Base-by-base conservation (phyloP, 1,140 invertebrate genomes). In the Akabosia matsudoensis region DNA sequence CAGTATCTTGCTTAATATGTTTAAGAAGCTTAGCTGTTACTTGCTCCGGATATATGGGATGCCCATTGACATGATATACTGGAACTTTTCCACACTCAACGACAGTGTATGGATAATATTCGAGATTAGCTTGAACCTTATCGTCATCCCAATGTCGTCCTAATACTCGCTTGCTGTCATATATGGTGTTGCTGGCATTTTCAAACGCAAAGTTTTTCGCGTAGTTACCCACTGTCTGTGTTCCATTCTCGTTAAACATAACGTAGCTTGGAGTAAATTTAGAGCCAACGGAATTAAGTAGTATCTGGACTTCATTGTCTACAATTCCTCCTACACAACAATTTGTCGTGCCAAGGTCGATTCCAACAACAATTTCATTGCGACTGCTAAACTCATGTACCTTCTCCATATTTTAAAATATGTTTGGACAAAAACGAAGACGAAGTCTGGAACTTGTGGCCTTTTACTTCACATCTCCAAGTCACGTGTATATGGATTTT, bases 161-260 rank as follows among this genome's bases (percentile, higher is more conserved):
- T 18, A 70, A 10, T 22, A 70, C 31, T 26, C 67, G 67, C 33
- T 70, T 70, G 4, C 24, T 30, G 33, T 70, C 67, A 22, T 61
- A 74, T 30, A 74, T 64, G 30, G 73, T 74, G 24, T 3, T 26
- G 4, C 28, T 52, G 4, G 73, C 45, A 64, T 67, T 24, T 28
- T 14, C 14, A 26, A 84, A 70, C 86, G 86, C 31, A 86, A 87
- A 86, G 78, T 87, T 86, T 78, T 87, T 87, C 26, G 87, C 87
- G 28, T 82, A 82, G 81, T 90, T 88, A 31, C 89, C 88, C 74
- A 89, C 88, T 31, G 90, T 80, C 77, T 90, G 88, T 0, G 86
- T 86, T 70, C 22, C 24, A 84, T 84, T 52, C 73, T 88, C 88
- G 7, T 34, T 3, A 45, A 37, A 72, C n/a, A 34, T 28, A 1